These are phyloP conservation scores for Fukomys damarensis DNA, from an alignment of 2,113 vertebrate species.

Conservation along the genomic window DNA sequence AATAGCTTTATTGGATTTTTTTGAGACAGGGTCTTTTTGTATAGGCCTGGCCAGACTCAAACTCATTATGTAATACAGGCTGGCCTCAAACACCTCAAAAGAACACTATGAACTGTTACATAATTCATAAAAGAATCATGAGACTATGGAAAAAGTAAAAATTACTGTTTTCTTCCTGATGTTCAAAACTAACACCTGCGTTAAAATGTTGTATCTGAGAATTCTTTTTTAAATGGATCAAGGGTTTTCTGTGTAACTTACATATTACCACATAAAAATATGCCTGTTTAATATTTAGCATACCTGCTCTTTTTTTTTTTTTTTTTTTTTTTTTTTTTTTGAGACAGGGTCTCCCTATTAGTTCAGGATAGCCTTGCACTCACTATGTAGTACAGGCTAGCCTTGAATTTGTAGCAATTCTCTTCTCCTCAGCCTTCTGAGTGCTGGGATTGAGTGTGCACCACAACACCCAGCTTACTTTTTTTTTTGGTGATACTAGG, in stretches of 20 bases:
- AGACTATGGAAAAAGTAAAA: neutral
- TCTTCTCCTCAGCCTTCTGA: no score
- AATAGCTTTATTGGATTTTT: neutral
- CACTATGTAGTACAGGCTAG: no score
- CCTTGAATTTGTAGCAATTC: no score
- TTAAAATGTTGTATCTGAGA: conserved; percentile 39
- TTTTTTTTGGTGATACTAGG: no score
- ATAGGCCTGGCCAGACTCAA: neutral
- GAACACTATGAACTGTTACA: neutral
- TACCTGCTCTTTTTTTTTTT: neutral
- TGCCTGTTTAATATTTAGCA: conserved; percentile 41
- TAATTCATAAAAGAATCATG: conserved; percentile 19
- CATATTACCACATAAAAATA: conserved; percentile 22
- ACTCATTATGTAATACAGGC: neutral
- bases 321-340: no score
- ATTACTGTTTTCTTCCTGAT: conserved; percentile 22
- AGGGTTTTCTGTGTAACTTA: neutral
- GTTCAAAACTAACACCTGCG: conserved; percentile 25
- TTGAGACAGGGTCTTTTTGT: neutral
- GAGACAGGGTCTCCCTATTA: no score
- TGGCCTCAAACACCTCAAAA: neutral
- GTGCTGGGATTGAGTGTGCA: no score
- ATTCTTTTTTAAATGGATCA: conserved; percentile 28
- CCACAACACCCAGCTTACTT: neutral
- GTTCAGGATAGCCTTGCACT: no score